Conservation (phyloP, 2,113 vertebrate species). For the Apteryx mantelli region DNA sequence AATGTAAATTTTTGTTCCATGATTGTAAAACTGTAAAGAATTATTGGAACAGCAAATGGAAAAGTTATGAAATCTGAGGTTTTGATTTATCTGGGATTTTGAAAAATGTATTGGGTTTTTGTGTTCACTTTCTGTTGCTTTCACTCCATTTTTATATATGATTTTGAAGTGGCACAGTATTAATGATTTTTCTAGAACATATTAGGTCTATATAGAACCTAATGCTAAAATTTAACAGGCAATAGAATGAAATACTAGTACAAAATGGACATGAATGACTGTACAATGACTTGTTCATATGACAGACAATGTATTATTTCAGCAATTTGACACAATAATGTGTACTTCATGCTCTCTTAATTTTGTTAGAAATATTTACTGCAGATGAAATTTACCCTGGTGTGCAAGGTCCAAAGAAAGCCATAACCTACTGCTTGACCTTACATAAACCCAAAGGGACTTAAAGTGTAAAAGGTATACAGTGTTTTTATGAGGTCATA, state of each 20-base stretch:
- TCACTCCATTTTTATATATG: background rate
- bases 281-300: background rate
- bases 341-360: background rate
- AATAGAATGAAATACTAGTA: background rate
- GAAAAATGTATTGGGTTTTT: background rate
- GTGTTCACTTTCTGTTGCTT: background rate
- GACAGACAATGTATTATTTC: background rate
- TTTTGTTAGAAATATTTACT: background rate
- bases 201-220: background rate
- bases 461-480: background rate
- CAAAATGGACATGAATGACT: background rate
- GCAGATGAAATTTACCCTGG: background rate
- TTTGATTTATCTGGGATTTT: background rate
- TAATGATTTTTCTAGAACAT: background rate
- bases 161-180: background rate
- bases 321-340: background rate
- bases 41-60: background rate
- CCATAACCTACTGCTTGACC: background rate
- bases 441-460: background rate
- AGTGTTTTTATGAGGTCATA: background rate
- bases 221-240: background rate
- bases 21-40: background rate
- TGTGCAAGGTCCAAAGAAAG: background rate
- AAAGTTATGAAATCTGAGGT: background rate
- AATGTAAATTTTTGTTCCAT: constrained; percentile 14